These are phyloP conservation scores for Macquaria australasica DNA, from an alignment of 2,113 vertebrate species.

Conservation along the genomic window DNA sequence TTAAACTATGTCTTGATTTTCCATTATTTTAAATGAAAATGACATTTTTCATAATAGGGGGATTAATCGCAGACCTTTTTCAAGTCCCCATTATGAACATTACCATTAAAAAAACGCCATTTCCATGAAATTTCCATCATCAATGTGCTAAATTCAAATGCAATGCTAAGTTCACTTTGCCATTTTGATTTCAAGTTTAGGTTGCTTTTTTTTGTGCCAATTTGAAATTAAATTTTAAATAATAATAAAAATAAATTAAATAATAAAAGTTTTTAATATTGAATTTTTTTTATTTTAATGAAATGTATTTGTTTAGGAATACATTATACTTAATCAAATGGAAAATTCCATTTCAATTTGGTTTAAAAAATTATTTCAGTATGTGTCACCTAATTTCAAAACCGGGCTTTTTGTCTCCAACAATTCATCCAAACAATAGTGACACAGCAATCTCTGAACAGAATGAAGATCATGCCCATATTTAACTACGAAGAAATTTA, in stretches of 20 bases:
- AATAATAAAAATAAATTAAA: no score
- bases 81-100: no score
- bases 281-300: not conserved
- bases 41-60: no score
- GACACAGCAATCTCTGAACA: not conserved
- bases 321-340: not conserved
- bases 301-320: not conserved
- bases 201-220: not conserved
- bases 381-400: not conserved
- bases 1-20: no score
- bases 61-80: no score
- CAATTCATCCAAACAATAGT: not conserved
- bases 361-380: not conserved
- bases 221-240: not conserved
- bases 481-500: no score
- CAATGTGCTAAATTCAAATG: not conserved
- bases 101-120: no score
- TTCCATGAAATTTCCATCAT: no score
- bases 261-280: no score
- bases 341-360: not conserved
- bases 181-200: not conserved
- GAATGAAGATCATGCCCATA: not conserved
- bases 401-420: not conserved
- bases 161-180: no score
- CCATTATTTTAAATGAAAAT: no score